Base-by-base conservation (phyloP, 2,113 vertebrate species). In the Oreochromis spilurus region DNA sequence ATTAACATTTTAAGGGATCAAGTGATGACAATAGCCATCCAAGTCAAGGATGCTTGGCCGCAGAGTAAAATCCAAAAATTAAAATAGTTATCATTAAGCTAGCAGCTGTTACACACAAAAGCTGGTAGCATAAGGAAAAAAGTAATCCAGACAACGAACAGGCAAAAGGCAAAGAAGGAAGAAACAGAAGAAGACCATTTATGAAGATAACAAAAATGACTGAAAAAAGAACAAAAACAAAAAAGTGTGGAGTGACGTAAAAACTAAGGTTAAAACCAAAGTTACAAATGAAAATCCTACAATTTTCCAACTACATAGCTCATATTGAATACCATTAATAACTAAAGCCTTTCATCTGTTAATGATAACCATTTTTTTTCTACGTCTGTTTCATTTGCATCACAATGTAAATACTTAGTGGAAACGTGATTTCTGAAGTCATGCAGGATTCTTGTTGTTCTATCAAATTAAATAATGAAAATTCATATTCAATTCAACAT, bases 181-280 rank as follows among this genome's bases (percentile, higher is more conserved):
- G 34, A 38, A 24, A 24, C 0, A 21, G 19, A 40, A 40, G 19
- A 70, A 70, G 36, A 70, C 7, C 36, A 2, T 13, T 43, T 24
- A 70, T 70, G 19, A 70, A 67, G 7, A 67, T 58, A 29, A 58
- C 24, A 58, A 9, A 58, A 58, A 58, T 29, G 55, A 60, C 57
- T n/a, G 0, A 70, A 13, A 67, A 40, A 36, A 11, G 9, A 62
- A 34, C 29, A 36, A 65, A 65, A 1, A 65, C 4, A n/a, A 62
- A 36, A 62, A 34, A 19, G 57, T 0, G 0, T 31, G 8, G 29
- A 5, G 17, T 62, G 31, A 62, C 2, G 5, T 62, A 62, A 62
- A 60, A 36, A n/a, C 31, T 36, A 4, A 19, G 58, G 29, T 36
- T 34, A 5, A 62, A 62, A 34, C 16, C 29, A 7, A 19, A 38